These are phyloP conservation scores for Psilanteris sp. DNA, from an alignment of 1,140 invertebrate species.

Conservation along the genomic window DNA sequence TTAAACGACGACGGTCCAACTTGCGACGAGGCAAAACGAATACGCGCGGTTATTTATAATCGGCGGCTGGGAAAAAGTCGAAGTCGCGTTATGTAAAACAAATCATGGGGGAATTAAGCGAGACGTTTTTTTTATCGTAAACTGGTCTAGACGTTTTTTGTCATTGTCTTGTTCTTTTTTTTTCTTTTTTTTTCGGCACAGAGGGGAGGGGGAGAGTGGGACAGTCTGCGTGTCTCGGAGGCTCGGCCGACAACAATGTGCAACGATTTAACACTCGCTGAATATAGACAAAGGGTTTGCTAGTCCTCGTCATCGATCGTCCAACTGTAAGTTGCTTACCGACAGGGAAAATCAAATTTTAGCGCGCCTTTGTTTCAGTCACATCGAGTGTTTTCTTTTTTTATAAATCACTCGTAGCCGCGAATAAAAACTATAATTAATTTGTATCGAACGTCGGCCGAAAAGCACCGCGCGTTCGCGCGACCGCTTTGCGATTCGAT, in stretches of 20 bases:
- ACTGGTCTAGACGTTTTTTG: constrained; percentile 38
- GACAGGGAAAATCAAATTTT: constrained; percentile 50
- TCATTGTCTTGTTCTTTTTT: constrained; percentile 7
- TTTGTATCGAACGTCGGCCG: too few relatives aligned
- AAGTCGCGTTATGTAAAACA: constrained; percentile 31
- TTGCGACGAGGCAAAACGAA: too few relatives aligned
- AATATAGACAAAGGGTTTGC: constrained; percentile 50
- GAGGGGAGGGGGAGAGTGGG: neutral
- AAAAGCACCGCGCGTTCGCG: constrained; percentile 3
- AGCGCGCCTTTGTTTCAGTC: constrained; percentile 17
- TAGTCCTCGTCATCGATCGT: constrained; percentile 45
- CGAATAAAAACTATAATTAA: constrained; percentile 34
- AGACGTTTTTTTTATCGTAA: neutral
- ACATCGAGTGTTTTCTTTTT: constrained; percentile 35
- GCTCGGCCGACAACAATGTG: constrained; percentile 49
- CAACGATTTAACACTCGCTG: constrained; percentile 58
- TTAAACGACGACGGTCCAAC: neutral
- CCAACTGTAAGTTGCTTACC: constrained; percentile 51
- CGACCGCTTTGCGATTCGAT: too few relatives aligned
- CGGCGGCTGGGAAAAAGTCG: constrained; percentile 1
- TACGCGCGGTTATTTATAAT: constrained; percentile 3
- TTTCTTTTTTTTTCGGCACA: too few relatives aligned
- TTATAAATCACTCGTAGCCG: constrained; percentile 18
- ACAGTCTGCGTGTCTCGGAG: constrained; percentile 30
- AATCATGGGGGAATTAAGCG: constrained; percentile 15